phyloP scores from a whole-genome alignment of 1,140 invertebrate species.

The Drosophila pruinosa region DNA sequence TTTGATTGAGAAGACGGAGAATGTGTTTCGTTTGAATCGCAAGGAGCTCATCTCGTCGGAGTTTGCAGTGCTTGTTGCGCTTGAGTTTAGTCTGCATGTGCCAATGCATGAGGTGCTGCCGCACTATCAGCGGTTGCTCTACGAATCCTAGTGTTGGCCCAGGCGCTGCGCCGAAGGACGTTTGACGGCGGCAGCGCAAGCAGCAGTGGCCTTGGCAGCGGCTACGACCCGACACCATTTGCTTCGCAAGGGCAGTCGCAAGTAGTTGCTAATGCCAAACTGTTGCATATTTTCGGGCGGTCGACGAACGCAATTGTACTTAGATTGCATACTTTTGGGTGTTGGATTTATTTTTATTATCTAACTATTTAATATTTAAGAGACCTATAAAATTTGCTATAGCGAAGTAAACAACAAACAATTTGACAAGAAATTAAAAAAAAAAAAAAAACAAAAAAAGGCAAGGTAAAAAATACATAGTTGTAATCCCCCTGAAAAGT shows the following conservation, averaged over 20 bases:
- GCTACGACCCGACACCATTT: constrained; percentile 58
- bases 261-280: constrained; percentile 5
- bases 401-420: constrained; percentile 15
- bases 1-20: constrained; percentile 96
- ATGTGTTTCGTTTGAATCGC: constrained; percentile 93
- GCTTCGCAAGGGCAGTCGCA: constrained; percentile 67
- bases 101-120: constrained; percentile 96
- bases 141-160: constrained; percentile 88
- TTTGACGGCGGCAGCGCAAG: constrained; percentile 69
- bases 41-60: constrained; percentile 96
- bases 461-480: constrained; percentile 1
- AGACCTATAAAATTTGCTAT: constrained; percentile 21
- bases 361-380: constrained; percentile 18
- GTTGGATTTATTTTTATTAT: constrained; percentile 38
- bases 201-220: constrained; percentile 47
- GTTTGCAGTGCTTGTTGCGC: constrained; percentile 96
- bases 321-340: constrained; percentile 63
- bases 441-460: constrained; percentile 22
- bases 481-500: background rate
- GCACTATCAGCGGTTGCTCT: constrained; percentile 96
- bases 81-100: constrained; percentile 97
- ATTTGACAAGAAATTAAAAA: constrained; percentile 29
- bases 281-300: constrained; percentile 38
- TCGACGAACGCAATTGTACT: constrained; percentile 27
- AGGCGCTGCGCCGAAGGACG: constrained; percentile 73